Evolutionary conservation across 2,113 vertebrate genomes (phyloP).

Genomic region (Motacilla alba): DNA sequence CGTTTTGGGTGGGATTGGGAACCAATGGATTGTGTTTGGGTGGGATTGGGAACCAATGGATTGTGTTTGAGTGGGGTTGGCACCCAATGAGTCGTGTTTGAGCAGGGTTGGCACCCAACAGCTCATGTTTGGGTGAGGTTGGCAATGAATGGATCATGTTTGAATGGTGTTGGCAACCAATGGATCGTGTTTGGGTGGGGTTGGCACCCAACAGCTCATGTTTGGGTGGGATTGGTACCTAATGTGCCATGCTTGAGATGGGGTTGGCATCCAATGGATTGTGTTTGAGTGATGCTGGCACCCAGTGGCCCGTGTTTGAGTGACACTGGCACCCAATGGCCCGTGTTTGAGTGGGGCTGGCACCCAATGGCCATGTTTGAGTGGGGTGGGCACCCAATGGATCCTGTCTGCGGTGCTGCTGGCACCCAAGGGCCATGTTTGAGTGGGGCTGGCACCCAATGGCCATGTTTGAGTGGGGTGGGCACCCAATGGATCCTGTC

Average conservation of each 20-base stretch:
- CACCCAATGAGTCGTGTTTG: rapidly evolving
- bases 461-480: rapidly evolving
- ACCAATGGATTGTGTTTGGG: rapidly evolving
- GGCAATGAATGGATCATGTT: rapidly evolving
- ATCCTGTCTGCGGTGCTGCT: no score
- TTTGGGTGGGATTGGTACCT: no score
- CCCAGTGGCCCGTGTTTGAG: rapidly evolving
- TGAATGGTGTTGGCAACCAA: rapidly evolving
- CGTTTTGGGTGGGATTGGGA: background rate
- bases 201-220: rapidly evolving
- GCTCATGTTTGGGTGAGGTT: rapidly evolving
- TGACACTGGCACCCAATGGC: rapidly evolving
- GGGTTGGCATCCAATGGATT: background rate
- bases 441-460: background rate
- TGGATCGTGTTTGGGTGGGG: rapidly evolving
- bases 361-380: rapidly evolving
- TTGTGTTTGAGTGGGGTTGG: background rate
- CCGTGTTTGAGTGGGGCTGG: rapidly evolving
- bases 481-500: no score
- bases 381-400: no score
- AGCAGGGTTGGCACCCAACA: rapidly evolving
- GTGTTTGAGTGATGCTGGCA: rapidly evolving
- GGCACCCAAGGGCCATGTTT: background rate
- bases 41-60: rapidly evolving
- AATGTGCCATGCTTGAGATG: background rate